Evolutionary conservation across 30 jellyfish, hydroid and myxozoan species (phyloP).

Genomic region (Catostylus mosaicus): DNA sequence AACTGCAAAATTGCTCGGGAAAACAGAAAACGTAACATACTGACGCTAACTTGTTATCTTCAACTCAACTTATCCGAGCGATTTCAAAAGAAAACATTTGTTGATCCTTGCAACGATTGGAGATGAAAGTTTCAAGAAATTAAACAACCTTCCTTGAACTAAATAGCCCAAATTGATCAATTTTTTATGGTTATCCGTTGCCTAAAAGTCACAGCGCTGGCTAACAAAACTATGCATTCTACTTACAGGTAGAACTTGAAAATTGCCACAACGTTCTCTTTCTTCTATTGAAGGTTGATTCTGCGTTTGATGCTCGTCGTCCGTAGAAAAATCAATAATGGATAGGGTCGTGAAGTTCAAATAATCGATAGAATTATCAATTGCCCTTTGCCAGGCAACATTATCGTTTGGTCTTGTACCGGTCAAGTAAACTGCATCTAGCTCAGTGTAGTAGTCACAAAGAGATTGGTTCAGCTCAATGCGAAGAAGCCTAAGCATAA

Average conservation of each 20-base stretch:
- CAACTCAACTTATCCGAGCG: no score
- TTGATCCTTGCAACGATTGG: no score
- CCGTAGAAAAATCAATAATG: constrained; percentile 4
- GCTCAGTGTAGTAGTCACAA: constrained; percentile 71
- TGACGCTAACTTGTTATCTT: no score
- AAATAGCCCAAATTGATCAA: no score
- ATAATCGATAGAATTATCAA: constrained; percentile 38
- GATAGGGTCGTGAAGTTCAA: constrained; percentile 11
- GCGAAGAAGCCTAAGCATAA: constrained; percentile 47
- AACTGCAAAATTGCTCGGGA: no score
- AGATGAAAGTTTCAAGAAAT: no score
- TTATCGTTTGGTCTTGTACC: constrained; percentile 25
- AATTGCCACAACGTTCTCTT: constrained; percentile 45
- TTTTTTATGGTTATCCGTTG: no score
- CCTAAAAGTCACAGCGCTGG: no score
- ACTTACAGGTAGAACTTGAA: constrained; percentile 57
- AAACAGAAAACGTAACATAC: no score
- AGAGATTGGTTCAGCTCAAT: constrained; percentile 56
- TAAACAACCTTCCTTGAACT: no score
- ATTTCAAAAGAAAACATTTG: no score
- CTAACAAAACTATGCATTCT: no score
- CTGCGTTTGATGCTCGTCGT: not conserved
- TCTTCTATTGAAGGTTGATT: constrained; percentile 12
- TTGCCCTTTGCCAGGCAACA: constrained; percentile 19
- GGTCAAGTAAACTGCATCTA: constrained; percentile 70